phyloP scores from a whole-genome alignment of 1,140 invertebrate genomes.

The Drosophila mojavensis region DNA sequence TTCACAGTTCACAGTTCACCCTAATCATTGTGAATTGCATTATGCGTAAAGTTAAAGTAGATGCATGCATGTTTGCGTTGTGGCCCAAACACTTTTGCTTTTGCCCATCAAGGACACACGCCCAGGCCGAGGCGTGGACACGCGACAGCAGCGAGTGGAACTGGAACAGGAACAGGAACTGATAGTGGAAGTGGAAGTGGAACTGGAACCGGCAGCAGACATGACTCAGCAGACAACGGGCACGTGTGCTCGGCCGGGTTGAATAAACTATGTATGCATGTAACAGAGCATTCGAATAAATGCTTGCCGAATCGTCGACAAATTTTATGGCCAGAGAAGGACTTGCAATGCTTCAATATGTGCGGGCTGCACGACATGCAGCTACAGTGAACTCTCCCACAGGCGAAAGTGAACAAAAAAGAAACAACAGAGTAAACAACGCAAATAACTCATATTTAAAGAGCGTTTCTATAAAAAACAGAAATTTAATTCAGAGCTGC shows the following conservation, averaged over 20 bases:
- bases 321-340: conserved; percentile 57
- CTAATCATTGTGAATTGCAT: conserved; percentile 43
- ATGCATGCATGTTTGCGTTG: conserved; percentile 1
- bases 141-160: conserved; percentile 33
- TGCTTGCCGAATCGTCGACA: conserved; percentile 65
- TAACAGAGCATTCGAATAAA: conserved; percentile 53
- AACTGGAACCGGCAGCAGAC: conserved; percentile 17
- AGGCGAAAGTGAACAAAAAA: conserved; percentile 25
- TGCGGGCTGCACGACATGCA: conserved; percentile 35
- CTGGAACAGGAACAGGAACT: background rate
- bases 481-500: conserved; percentile 31
- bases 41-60: background rate
- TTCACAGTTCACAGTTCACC: conserved; percentile 14
- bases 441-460: conserved; percentile 38
- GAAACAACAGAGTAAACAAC: background rate
- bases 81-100: conserved; percentile 43
- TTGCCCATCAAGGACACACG: conserved; percentile 50
- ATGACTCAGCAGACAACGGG: conserved; percentile 61
- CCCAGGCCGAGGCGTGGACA: conserved; percentile 35
- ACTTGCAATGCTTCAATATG: background rate
- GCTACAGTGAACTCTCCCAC: conserved; percentile 20
- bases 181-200: conserved; percentile 1
- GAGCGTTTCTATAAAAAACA: conserved; percentile 18
- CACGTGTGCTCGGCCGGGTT: conserved; percentile 42
- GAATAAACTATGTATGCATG: conserved; percentile 49